Evolutionary conservation across 2,113 vertebrate species (phyloP), one percentile per base, ranked within the genome.

Genomic region (Tetrao urogallus): DNA sequence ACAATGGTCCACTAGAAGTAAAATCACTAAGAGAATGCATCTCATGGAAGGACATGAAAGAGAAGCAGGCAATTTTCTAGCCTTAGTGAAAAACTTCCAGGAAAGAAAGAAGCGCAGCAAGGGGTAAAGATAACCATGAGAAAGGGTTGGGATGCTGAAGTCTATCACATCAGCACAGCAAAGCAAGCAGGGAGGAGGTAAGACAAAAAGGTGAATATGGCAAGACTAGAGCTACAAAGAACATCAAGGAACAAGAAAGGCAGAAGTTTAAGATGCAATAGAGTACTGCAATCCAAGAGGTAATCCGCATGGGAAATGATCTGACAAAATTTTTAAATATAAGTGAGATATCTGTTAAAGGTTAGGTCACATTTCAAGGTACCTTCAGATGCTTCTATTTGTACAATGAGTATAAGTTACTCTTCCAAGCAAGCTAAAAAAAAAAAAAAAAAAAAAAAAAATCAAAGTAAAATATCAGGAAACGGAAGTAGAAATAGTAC

Each of bases 91-190:
- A 71, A 84, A 45, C 45, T 92, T 94, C 89, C 83, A 88, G 84
- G 81, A 96, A 94, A 61, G 64, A 72, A 54, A 52, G 78, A 96
- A 95, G 65, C 79, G 65, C 77, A 86, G 69, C 84, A 42, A 94
- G 87, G 10, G 47, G 65, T 70, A 86, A 90, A 89, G 92, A 96
- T 90, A 91, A 87, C 42, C 21, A 32, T 15, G 56, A 86, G 67
- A 87, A 74, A 91, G 56, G 48, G n/a, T 67, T 70, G 32, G 71
- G 84, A 92, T 91, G 83, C 67, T 86, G 75, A 61, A 34, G 45
- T 32, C 87, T 92, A 87, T 89, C 89, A 67, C 47, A 67, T 43
- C 56, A 65, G 72, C 65, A 34, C 8, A 60, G 60, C 92, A 88
- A 71, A 60, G 69, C 85, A 82, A 93, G 65, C 47, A 76, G 79